Conservation (phyloP, 2,888 invertebrate genomes). For the Nemoura dubitans region DNA sequence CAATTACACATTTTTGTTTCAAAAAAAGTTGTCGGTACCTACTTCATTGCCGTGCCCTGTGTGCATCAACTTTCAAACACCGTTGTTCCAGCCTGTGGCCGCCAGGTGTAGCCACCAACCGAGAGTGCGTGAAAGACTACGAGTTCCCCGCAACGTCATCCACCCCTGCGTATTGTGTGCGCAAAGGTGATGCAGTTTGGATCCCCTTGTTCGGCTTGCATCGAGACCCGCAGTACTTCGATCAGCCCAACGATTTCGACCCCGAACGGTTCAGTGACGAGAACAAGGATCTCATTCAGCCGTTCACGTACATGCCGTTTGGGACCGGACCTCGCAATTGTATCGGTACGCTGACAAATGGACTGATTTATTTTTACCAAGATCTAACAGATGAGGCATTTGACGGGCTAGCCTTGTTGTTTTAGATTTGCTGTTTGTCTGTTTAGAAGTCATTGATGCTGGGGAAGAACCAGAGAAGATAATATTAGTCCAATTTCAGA, state of each 20-base stretch:
- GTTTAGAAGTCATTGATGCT: too few relatives aligned
- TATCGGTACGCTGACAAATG: slow-evolving; percentile 49
- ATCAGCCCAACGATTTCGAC: slow-evolving; percentile 64
- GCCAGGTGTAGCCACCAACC: slow-evolving; percentile 48
- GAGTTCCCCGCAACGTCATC: slow-evolving; percentile 50
- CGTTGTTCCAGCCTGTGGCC: slow-evolving; percentile 39
- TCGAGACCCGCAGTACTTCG: slow-evolving; percentile 54
- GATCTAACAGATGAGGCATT: too few relatives aligned
- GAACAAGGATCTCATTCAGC: slow-evolving; percentile 55
- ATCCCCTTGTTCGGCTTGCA: slow-evolving; percentile 57
- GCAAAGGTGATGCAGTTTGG: slow-evolving; percentile 50
- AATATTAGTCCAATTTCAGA: too few relatives aligned
- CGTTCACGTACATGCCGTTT: slow-evolving; percentile 53
- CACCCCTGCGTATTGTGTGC: slow-evolving; percentile 49
- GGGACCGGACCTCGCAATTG: slow-evolving; percentile 53
- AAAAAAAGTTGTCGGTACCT: too few relatives aligned
- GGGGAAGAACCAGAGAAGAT: too few relatives aligned
- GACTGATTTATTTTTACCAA: too few relatives aligned
- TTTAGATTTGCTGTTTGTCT: too few relatives aligned
- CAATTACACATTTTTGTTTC: too few relatives aligned
- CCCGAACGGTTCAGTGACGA: slow-evolving; percentile 63
- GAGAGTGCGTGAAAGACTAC: slow-evolving; percentile 51
- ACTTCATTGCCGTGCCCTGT: too few relatives aligned
- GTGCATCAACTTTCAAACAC: too few relatives aligned
- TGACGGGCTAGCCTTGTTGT: too few relatives aligned